These are phyloP conservation scores for Nestor notabilis DNA, from an alignment of 2,113 vertebrate species.

Conservation along the genomic window DNA sequence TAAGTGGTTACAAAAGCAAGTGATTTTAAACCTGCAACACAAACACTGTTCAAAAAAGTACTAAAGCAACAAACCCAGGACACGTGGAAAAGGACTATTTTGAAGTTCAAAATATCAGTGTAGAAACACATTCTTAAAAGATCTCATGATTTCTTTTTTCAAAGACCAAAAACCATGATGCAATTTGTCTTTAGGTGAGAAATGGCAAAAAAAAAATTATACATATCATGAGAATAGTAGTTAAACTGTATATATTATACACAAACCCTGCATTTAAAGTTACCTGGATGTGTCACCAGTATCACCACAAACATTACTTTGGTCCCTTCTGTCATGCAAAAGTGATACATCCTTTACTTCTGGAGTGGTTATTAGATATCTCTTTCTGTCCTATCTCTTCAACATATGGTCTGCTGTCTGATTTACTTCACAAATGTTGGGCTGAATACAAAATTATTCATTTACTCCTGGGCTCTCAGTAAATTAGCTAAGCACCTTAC, in stretches of 20 bases:
- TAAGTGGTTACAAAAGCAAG: background rate
- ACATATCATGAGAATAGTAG: background rate
- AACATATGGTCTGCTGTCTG: background rate
- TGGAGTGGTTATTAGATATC: background rate
- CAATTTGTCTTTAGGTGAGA: background rate
- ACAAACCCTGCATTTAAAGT: background rate
- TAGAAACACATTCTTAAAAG: background rate
- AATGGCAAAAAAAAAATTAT: background rate
- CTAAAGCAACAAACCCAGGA: background rate
- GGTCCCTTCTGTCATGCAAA: background rate
- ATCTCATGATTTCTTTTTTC: background rate
- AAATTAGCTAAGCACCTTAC: background rate
- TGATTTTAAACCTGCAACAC: background rate
- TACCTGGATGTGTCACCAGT: background rate
- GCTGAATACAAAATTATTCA: conserved; percentile 15
- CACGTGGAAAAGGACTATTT: background rate
- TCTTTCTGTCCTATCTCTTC: background rate
- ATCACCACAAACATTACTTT: background rate
- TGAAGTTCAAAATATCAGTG: background rate
- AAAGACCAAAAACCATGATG: background rate
- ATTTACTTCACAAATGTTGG: background rate
- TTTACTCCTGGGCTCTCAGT: background rate
- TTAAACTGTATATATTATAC: background rate
- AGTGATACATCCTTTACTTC: background rate
- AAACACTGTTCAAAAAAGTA: background rate